Evolutionary conservation across 2,797 vertebrate species (phyloP).

Genomic region (Sebastes paucispinis): DNA sequence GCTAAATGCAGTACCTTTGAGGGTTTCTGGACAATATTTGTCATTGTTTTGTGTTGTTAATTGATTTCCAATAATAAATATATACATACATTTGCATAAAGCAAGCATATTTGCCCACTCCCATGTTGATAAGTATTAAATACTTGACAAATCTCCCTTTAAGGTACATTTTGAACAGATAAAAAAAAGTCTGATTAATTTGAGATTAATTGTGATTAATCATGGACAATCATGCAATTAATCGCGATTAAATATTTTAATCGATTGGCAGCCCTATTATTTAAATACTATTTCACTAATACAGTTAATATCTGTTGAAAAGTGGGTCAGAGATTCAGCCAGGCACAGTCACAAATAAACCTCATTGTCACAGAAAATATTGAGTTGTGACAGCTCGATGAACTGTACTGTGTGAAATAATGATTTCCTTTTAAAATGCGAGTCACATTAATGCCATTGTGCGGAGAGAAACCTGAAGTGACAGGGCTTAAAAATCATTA

Average conservation of each 20-base stretch:
- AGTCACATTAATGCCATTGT: slow-evolving; percentile 26
- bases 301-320: not conserved
- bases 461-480: slow-evolving; percentile 28
- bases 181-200: too few species aligned
- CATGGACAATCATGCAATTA: not conserved
- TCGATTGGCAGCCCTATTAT: not conserved
- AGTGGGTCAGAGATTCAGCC: not conserved
- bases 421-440: slow-evolving; percentile 17
- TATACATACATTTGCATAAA: too few species aligned
- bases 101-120: too few species aligned
- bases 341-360: not conserved
- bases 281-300: not conserved
- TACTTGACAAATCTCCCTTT: too few species aligned
- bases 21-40: too few species aligned
- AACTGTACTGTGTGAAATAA: not conserved
- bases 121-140: too few species aligned
- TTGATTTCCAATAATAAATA: too few species aligned
- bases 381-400: slow-evolving; percentile 27
- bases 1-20: too few species aligned
- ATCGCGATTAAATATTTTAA: too few species aligned
- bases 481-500: slow-evolving; percentile 49
- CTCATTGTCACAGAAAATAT: slow-evolving; percentile 10
- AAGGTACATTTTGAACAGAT: too few species aligned
- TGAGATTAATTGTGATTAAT: not conserved
- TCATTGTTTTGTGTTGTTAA: too few species aligned